phyloP scores from a whole-genome alignment of 2,113 vertebrate species.

The Crotalus viridis region DNA sequence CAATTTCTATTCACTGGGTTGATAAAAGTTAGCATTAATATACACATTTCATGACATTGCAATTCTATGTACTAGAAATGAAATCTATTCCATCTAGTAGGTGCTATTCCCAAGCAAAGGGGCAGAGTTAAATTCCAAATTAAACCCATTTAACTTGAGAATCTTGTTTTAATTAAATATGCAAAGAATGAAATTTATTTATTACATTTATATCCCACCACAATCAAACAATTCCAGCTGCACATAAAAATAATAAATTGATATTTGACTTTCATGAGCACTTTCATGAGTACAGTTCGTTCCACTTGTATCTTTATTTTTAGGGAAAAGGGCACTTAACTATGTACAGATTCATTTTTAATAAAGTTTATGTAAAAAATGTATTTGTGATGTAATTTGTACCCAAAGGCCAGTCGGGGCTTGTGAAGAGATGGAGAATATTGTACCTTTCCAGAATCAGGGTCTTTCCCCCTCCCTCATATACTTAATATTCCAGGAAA shows the following conservation, averaged over 20 bases:
- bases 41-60: not conserved
- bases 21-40: not conserved
- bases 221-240: not conserved
- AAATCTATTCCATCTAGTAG: not conserved
- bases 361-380: not conserved
- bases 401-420: no score
- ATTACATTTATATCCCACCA: not conserved
- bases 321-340: not conserved
- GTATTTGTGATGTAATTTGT: not conserved
- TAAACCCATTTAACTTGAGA: not conserved
- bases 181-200: not conserved
- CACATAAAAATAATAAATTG: not conserved
- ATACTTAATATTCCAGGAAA: not conserved
- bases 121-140: not conserved
- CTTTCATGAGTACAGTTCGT: not conserved
- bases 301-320: not conserved
- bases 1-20: rapidly evolving
- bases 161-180: not conserved
- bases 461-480: not conserved
- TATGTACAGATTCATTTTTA: not conserved
- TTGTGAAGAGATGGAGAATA: not conserved
- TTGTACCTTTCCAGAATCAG: not conserved
- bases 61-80: not conserved
- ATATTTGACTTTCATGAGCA: not conserved
- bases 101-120: not conserved